Evolutionary conservation across 2,888 invertebrate genomes (phyloP), one percentile per base, ranked within the genome.

Genomic region (Lapara coniferarum): DNA sequence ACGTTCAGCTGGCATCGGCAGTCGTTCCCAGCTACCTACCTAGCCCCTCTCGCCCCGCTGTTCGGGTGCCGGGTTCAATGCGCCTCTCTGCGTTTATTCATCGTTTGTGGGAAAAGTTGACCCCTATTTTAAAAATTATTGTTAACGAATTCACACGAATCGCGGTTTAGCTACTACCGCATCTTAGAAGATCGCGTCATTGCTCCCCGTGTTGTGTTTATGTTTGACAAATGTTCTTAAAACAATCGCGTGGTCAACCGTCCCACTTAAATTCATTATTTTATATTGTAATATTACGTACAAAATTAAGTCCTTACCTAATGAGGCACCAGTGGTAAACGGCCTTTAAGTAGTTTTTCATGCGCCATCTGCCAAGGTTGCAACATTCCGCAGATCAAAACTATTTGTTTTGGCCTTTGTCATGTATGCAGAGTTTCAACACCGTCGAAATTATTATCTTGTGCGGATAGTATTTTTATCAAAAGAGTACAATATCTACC

Each of bases 101-200:
- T 92, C 92, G 93, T 90, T 89, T 93, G 93, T 93, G 93, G 93
- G 93, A 93, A 93, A 92, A 93, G 92, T 92, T 93, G 93, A 93
- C 93, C 93, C 93, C 91, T 85, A 84, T 91, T 90, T 92, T 88
- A 87, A 85, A 90, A 87, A 89, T 85, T 90, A 90, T 93, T 92
- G 92, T 92, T 93, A 92, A 92, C 91, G 88, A 90, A 92, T 93
- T 93, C 93, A 91, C 93, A 93, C 92, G 92, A 85, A 85, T 85
- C 79, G 82, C 85, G 81, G 83, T 84, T 78, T 79, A 83, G 81
- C 82, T 79, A 87, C 86, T 89, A 82, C 87, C 85, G 88, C 87
- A 86, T 91, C 89, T 89, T 84, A 84, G 78, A 86, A 85, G 44
- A 69, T 69, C n/a, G 37, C 63, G 52, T n/a, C 13, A 44, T 58